Percentiles rank a stretch among this genome's conserved stretches.
phyloP scores from a whole-genome alignment of 1,140 invertebrate species.

The Asobara japonica region DNA sequence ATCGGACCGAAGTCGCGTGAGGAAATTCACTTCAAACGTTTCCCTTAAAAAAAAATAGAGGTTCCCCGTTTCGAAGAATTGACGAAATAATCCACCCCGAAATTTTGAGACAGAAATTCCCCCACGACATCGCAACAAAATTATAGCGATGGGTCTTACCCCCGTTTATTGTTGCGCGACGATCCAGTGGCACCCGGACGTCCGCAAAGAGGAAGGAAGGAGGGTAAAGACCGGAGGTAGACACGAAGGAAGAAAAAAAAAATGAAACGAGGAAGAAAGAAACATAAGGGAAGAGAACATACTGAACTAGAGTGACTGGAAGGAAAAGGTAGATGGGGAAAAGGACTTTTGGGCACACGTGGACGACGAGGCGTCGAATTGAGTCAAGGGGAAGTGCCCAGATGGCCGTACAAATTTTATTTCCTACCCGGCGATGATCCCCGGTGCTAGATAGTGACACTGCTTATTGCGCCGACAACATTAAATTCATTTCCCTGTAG shows the following conservation, averaged over 20 bases:
- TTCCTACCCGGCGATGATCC: not conserved
- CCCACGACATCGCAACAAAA: not conserved
- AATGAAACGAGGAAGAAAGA: slow-evolving; percentile 32
- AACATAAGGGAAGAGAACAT: slow-evolving; percentile 37
- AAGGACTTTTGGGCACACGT: slow-evolving; percentile 12
- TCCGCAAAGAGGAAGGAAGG: slow-evolving; percentile 25
- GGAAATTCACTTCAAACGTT: too few species aligned
- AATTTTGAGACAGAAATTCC: not conserved
- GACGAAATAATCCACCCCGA: not conserved
- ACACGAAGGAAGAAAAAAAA: slow-evolving; percentile 21
- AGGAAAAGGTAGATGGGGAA: not conserved
- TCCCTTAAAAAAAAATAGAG: too few species aligned
- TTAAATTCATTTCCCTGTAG: not conserved
- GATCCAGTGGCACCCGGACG: slow-evolving; percentile 33
- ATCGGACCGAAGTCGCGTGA: too few species aligned
- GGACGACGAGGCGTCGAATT: not conserved
- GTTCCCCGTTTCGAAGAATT: not conserved
- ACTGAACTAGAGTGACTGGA: slow-evolving; percentile 10
- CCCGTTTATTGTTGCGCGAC: slow-evolving; percentile 50
- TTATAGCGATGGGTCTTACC: not conserved
- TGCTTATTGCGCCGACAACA: not conserved
- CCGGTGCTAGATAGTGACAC: not conserved
- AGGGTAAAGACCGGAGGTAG: slow-evolving; percentile 16
- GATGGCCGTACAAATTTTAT: slow-evolving; percentile 4
- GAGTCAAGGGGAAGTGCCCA: not conserved